phyloP scores from a whole-genome alignment of 1,140 invertebrate genomes.

The Penaeus indicus region DNA sequence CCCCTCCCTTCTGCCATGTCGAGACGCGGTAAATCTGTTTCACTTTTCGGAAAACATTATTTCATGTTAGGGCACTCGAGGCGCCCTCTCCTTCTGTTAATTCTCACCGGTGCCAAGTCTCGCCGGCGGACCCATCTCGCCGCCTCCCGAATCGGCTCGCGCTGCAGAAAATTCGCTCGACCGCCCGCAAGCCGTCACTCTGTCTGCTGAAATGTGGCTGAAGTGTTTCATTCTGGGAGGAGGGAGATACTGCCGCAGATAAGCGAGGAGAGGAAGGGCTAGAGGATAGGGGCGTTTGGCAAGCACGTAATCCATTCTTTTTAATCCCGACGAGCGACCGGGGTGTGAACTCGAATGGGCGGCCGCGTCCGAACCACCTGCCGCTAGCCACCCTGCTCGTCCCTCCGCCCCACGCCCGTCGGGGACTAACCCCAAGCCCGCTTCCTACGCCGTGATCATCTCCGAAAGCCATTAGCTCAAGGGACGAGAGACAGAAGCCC shows the following conservation, averaged over 20 bases:
- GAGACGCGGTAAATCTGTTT: constrained; percentile 49
- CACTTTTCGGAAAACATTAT: constrained; percentile 58
- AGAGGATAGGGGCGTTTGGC: constrained; percentile 38
- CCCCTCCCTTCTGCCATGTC: too few species aligned
- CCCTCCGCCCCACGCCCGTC: background rate
- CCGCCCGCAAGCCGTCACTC: background rate
- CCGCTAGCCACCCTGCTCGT: background rate
- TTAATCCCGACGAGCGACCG: constrained; percentile 56
- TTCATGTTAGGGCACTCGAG: constrained; percentile 46
- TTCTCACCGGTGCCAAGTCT: constrained; percentile 40
- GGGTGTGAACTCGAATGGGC: constrained; percentile 55
- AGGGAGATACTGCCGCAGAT: background rate
- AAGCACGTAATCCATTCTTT: constrained; percentile 61
- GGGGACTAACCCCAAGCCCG: background rate
- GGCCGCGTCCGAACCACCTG: constrained; percentile 34
- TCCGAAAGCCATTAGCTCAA: background rate
- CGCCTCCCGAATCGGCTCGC: background rate
- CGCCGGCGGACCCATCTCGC: background rate
- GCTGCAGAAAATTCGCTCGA: background rate
- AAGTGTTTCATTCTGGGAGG: background rate
- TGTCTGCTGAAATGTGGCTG: background rate
- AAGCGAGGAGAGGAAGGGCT: background rate
- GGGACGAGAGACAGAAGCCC: background rate
- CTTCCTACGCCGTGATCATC: background rate
- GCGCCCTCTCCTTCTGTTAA: constrained; percentile 45